A percentile compares a stretch with the other conserved stretches of the same genome.
phyloP scores from a whole-genome alignment of 2,888 invertebrate genomes.

The Ommatoiulus sabulosus region DNA sequence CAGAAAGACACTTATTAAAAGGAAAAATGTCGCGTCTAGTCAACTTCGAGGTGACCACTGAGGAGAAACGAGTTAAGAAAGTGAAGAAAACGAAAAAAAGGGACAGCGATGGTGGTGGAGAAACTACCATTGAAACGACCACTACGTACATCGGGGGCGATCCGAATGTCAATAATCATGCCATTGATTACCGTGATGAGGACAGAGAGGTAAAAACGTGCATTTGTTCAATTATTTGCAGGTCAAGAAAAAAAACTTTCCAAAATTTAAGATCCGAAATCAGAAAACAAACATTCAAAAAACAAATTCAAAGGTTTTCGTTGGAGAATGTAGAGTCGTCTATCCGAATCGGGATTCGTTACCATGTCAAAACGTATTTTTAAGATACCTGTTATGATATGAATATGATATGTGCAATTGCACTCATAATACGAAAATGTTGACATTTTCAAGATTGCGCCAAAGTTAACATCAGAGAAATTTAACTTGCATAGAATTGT shows the following conservation, averaged over 20 bases:
- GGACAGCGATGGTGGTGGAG: slow-evolving; percentile 59
- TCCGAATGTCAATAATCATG: slow-evolving; percentile 63
- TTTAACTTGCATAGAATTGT: too few relatives aligned
- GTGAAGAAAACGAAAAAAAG: slow-evolving; percentile 60
- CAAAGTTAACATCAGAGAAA: too few relatives aligned
- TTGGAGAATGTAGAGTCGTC: background rate
- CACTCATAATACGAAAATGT: too few relatives aligned
- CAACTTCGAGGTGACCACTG: slow-evolving; percentile 59
- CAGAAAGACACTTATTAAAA: background rate
- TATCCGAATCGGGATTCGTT: background rate
- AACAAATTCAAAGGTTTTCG: background rate
- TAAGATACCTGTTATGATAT: too few relatives aligned
- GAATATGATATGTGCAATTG: too few relatives aligned
- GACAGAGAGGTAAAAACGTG: slow-evolving; percentile 55
- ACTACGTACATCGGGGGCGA: slow-evolving; percentile 67
- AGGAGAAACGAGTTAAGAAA: slow-evolving; percentile 63
- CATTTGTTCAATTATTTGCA: background rate
- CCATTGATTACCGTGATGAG: slow-evolving; percentile 68
- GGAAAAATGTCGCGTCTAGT: slow-evolving; percentile 58
- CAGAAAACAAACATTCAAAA: background rate
- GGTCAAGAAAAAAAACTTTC: background rate
- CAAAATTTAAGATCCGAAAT: background rate
- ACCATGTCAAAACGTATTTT: too few relatives aligned
- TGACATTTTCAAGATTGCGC: too few relatives aligned
- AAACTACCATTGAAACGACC: slow-evolving; percentile 66